Evolutionary conservation across 64 coral and sea anemone genomes (phyloP).

Genomic region (Astreopora myriophthalma): DNA sequence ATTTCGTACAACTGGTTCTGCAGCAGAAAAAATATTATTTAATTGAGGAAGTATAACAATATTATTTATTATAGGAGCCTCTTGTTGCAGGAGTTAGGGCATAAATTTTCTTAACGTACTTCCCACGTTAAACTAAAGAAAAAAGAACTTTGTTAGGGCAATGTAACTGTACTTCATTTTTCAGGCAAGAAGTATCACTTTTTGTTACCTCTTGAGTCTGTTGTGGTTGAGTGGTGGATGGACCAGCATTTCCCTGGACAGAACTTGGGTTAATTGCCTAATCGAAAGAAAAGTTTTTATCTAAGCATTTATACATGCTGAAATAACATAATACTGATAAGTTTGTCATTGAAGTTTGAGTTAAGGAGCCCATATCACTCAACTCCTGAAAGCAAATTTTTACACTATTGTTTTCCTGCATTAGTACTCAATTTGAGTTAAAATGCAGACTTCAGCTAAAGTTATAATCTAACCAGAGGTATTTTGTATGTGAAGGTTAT

Average conservation of each 20-base stretch:
- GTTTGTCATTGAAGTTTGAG: neutral
- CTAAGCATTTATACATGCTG: neutral
- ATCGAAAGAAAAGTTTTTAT: neutral
- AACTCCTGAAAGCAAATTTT: neutral
- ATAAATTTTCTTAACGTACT: neutral
- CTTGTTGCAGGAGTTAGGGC: conserved; percentile 5
- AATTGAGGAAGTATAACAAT: neutral
- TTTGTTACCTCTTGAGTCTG: conserved; percentile 7
- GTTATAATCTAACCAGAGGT: neutral
- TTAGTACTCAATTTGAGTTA: neutral
- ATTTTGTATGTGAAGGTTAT: neutral
- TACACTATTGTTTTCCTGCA: neutral
- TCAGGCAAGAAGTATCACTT: neutral
- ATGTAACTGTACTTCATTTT: neutral
- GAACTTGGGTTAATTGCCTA: neutral
- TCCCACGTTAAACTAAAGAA: neutral
- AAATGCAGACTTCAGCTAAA: neutral
- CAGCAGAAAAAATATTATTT: neutral
- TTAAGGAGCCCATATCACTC: neutral
- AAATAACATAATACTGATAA: neutral
- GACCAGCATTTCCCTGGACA: neutral
- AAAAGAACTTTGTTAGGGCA: too few relatives aligned
- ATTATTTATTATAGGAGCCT: neutral
- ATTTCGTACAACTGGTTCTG: conserved; percentile 20
- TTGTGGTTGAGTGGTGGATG: neutral